Base-by-base conservation (phyloP, 1,140 invertebrate genomes). In the Microplitis mediator region DNA sequence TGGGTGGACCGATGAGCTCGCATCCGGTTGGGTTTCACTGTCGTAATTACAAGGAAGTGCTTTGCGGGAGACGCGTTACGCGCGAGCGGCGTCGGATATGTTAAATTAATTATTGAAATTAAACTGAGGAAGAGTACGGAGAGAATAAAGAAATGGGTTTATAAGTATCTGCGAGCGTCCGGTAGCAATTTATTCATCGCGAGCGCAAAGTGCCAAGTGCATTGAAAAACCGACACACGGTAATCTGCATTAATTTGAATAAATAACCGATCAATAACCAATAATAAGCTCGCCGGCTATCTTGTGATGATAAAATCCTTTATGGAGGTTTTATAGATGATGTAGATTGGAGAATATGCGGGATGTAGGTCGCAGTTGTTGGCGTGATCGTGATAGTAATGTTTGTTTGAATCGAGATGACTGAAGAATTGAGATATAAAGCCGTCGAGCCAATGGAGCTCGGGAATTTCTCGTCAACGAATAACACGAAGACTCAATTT, bases 101-200 rank as follows among this genome's bases (percentile, higher is more conserved):
- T 34, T 72, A 60, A 70, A 75, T 75, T 75, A 75, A 75, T 75
- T 75, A 73, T 75, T 73, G 71, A 73, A 75, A 75, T 73, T 75
- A 62, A 67, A 75, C 54, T 66, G 51, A 52, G 35, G 60, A 61
- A 61, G 66, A 45, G 23, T 23, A 23, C 23, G 23, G 54, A 52
- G 70, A 71, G 69, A 69, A 63, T 61, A 56, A 34, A 13, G 61
- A 65, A 13, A 4, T 32, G 31, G 60, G 31, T 45, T 32, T 11
- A 74, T 85, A 81, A 85, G 82, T 85, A 83, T 73, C 69, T 79
- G 78, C 72, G 69, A 70, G 64, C 74, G 72, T 82, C 84, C 86
- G 79, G 86, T 87, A 87, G 86, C 86, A 87, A 87, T 86, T 86
- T 87, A 86, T 87, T 86, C 86, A 86, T 86, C 86, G 84, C 85